A percentile compares a stretch with the other conserved stretches of the same genome.
These are phyloP conservation scores for Zaprionus gabonicus DNA, from an alignment of 1,140 invertebrate species.

Conservation along the genomic window DNA sequence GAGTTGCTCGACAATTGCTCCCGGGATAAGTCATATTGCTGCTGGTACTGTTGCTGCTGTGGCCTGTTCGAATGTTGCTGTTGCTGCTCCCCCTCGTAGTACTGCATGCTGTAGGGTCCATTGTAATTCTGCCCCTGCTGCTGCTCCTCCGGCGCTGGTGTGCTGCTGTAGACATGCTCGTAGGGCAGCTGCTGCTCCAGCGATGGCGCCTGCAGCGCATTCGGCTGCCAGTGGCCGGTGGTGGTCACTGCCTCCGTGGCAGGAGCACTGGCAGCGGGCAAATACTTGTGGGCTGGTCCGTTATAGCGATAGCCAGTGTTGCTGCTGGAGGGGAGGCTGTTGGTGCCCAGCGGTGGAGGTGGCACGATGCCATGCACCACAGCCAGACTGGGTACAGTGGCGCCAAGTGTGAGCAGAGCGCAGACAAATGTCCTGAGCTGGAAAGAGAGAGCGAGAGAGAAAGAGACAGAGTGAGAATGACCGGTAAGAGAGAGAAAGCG, in stretches of 20 bases:
- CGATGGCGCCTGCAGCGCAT: slow-evolving; percentile 10
- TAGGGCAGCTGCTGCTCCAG: slow-evolving; percentile 13
- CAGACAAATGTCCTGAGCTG: not conserved
- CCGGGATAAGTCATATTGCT: not conserved
- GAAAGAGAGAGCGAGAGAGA: not conserved
- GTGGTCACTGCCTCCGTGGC: slow-evolving; percentile 33
- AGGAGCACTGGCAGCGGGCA: slow-evolving; percentile 49
- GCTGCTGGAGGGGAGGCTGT: not conserved
- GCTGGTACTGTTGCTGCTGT: not conserved
- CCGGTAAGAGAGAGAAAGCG: not conserved
- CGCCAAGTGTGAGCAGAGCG: not conserved
- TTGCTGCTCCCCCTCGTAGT: slow-evolving; percentile 22
- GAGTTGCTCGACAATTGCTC: not conserved
- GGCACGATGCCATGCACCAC: slow-evolving; percentile 43
- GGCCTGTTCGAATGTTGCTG: slow-evolving; percentile 8
- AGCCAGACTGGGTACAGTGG: slow-evolving; percentile 8
- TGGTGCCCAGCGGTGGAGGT: slow-evolving; percentile 2
- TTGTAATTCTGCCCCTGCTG: slow-evolving; percentile 30
- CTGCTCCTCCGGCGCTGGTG: not conserved
- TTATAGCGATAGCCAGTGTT: slow-evolving; percentile 67
- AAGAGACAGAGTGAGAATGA: not conserved
- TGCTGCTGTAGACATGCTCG: slow-evolving; percentile 25
- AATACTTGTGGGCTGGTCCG: slow-evolving; percentile 66
- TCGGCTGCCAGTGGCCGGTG: slow-evolving; percentile 41
- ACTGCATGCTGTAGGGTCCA: slow-evolving; percentile 49